Conservation (phyloP, 2,797 vertebrate genomes). For the Tapera naevia region DNA sequence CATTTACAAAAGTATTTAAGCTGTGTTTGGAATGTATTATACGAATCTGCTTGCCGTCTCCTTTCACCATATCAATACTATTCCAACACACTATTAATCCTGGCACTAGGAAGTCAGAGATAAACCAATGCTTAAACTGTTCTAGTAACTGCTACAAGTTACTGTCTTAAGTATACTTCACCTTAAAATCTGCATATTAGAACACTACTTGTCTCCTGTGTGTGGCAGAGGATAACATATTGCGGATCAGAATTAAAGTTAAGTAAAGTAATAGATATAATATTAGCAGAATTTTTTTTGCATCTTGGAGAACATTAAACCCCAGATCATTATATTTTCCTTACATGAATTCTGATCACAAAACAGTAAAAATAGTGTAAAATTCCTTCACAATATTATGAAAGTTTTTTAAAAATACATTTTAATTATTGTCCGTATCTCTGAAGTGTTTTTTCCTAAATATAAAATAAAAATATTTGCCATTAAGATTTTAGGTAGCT, state of each 20-base stretch:
- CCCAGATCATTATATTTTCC: not conserved
- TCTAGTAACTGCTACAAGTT: slow-evolving; percentile 23
- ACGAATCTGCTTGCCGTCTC: not conserved
- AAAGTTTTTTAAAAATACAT: not conserved
- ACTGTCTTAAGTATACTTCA: slow-evolving; percentile 3
- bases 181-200: not conserved
- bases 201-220: not conserved
- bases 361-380: not conserved
- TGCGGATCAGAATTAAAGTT: not conserved
- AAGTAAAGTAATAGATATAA: not conserved
- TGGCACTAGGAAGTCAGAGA: slow-evolving; percentile 36
- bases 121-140: slow-evolving; percentile 43
- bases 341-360: not conserved
- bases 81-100: slow-evolving; percentile 39
- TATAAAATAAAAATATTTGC: not conserved
- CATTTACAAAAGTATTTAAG: not conserved
- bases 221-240: not conserved
- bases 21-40: not conserved
- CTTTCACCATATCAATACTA: slow-evolving; percentile 16
- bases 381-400: not conserved
- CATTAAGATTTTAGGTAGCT: not conserved
- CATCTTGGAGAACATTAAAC: not conserved
- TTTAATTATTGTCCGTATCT: not conserved
- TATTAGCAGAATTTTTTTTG: not conserved
- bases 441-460: not conserved